Conservation (phyloP, 2,888 invertebrate genomes). For the Cryptus armator region DNA sequence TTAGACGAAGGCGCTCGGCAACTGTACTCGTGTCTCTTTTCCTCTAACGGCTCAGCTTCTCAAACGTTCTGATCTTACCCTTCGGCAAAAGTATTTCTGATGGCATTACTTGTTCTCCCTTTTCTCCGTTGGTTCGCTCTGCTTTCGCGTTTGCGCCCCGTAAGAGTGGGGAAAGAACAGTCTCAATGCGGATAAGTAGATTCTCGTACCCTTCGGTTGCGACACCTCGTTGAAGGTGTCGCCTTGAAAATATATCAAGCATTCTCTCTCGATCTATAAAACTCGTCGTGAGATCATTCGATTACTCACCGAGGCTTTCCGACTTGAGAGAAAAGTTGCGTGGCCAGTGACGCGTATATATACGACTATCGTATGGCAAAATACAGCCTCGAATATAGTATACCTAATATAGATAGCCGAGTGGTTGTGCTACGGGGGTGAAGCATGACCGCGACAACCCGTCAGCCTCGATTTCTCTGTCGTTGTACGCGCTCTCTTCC, state of each 20-base stretch:
- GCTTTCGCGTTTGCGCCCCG: neutral
- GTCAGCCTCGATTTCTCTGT: slow-evolving; percentile 45
- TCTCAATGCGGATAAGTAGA: slow-evolving; percentile 64
- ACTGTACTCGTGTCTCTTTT: slow-evolving; percentile 64
- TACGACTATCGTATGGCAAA: neutral
- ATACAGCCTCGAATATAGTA: neutral
- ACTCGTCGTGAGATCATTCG: slow-evolving; percentile 64
- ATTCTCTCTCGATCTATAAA: slow-evolving; percentile 48
- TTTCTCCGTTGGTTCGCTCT: slow-evolving; percentile 25
- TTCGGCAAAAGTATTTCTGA: slow-evolving; percentile 70
- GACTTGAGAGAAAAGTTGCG: slow-evolving; percentile 62
- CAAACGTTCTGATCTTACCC: slow-evolving; percentile 64
- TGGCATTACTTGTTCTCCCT: slow-evolving; percentile 61
- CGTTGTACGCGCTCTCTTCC: neutral
- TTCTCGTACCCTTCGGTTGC: slow-evolving; percentile 29
- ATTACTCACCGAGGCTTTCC: slow-evolving; percentile 59
- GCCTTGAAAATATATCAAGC: slow-evolving; percentile 58
- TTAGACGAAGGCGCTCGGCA: slow-evolving; percentile 67
- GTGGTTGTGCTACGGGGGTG: neutral
- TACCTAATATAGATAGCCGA: neutral
- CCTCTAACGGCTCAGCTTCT: slow-evolving; percentile 53
- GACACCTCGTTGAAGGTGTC: slow-evolving; percentile 57
- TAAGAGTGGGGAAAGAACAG: neutral
- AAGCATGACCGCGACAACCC: slow-evolving; percentile 26
- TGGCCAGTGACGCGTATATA: slow-evolving; percentile 2